Conservation (phyloP, 2,888 invertebrate species). For the Sclerodermus sp. region DNA sequence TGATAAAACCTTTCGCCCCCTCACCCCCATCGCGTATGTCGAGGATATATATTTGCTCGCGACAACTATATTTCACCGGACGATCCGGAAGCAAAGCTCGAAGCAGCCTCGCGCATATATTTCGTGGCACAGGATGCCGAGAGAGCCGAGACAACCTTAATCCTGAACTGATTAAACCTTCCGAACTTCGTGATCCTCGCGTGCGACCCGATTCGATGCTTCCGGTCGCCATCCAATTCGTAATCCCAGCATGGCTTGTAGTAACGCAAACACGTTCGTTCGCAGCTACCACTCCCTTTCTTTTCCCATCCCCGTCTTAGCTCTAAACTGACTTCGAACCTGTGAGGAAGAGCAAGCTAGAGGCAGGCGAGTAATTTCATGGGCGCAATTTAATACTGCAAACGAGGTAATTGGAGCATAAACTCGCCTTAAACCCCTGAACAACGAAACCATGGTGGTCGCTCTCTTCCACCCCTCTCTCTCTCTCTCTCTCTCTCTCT, state of each 20-base stretch:
- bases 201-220: slow-evolving; percentile 14
- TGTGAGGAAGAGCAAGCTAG: not conserved
- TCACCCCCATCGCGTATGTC: too few relatives aligned
- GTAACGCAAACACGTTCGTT: not conserved
- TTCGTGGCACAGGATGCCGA: slow-evolving; percentile 26
- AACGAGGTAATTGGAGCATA: slow-evolving; percentile 51
- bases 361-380: slow-evolving; percentile 6
- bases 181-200: slow-evolving; percentile 30
- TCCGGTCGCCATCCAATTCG: slow-evolving; percentile 19
- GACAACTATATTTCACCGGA: not conserved
- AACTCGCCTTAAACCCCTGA: slow-evolving; percentile 44
- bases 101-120: slow-evolving; percentile 22
- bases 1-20: too few relatives aligned
- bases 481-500: slow-evolving; percentile 19
- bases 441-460: slow-evolving; percentile 28
- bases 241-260: slow-evolving; percentile 31
- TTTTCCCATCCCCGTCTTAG: not conserved
- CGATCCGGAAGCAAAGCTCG: slow-evolving; percentile 17
- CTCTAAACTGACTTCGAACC: not conserved
- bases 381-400: slow-evolving; percentile 37
- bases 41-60: too few relatives aligned
- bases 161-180: slow-evolving; percentile 34
- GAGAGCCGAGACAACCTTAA: slow-evolving; percentile 28
- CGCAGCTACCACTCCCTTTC: not conserved
- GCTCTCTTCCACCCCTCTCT: slow-evolving; percentile 9